Evolutionary conservation across 35 echinoderm and acorn worm species (phyloP), one percentile per base, ranked within the genome.

Genomic region (Strongylocentrotus purpuratus): DNA sequence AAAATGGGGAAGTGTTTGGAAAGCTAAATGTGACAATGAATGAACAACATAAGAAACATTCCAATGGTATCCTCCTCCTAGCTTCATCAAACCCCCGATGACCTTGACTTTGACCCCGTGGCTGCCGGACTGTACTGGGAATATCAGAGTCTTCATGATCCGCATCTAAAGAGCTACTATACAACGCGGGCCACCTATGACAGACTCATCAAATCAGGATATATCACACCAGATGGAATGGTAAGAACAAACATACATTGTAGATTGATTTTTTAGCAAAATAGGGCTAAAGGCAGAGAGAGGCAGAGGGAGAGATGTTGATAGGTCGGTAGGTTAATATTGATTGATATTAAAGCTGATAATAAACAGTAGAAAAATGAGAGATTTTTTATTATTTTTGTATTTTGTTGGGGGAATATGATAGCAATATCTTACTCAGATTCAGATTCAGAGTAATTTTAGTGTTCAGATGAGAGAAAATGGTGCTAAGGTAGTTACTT

Each of bases 171-270:
- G 94, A 97, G 95, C 31, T 94, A 97, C 31, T 98, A 98, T 94
- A 88, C 33, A 33, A 70, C 93, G 28, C 48, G 94, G 28, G 46
- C 86, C 33, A 95, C 94, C 15, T 92, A 94, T 5, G 61, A 92
- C 20, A 45, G 95, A 32, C 94, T 98, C 6, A 89, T 98, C 25
- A 96, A 94, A 59, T 94, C 96, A 20, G 96, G 96, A 7, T 97
- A 96, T 94, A 97, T 98, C 61, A 98, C 97, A 8, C 94, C 96
- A 41, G 97, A 98, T 31, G 95, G 96, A n/a, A 98, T 97, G 96
- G 97, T 98, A 88, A 94, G 94, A 18, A 88, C 0, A 41, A 86
- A n/a, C n/a, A n/a, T n/a, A n/a, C n/a, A n/a, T 28, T 46, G 35
- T 48, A 46, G 41, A 25, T 78, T 86, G 7, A 45, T 50, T 28